These are phyloP conservation scores for Austrolebias charrua DNA, from an alignment of 2,797 vertebrate species.

Conservation along the genomic window DNA sequence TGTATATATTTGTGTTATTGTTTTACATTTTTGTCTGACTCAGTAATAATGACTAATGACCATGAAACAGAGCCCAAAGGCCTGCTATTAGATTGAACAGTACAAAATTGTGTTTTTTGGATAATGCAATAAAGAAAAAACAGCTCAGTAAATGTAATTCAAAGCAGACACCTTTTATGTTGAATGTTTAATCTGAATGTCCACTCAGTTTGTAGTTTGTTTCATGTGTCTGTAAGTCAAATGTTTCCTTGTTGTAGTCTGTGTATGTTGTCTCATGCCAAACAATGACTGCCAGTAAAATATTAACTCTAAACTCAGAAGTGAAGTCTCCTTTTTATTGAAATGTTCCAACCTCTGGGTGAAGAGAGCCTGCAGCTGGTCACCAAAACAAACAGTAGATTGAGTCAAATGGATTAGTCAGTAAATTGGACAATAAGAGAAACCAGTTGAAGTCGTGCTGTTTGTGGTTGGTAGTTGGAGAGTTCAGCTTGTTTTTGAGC, in stretches of 20 bases:
- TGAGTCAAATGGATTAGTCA: slow-evolving; percentile 40
- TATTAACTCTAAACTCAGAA: slow-evolving; percentile 29
- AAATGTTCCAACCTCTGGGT: slow-evolving; percentile 23
- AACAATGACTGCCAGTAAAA: slow-evolving; percentile 75
- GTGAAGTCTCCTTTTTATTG: slow-evolving; percentile 19
- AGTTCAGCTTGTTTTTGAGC: slow-evolving; percentile 22
- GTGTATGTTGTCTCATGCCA: slow-evolving; percentile 58
- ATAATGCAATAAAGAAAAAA: slow-evolving; percentile 27
- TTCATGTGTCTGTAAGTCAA: slow-evolving; percentile 24
- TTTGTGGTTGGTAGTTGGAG: slow-evolving; percentile 30
- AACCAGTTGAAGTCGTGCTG: slow-evolving; percentile 13
- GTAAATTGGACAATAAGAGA: slow-evolving; percentile 32
- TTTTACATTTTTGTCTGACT: slow-evolving; percentile 60
- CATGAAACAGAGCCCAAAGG: slow-evolving; percentile 45
- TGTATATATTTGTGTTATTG: slow-evolving; percentile 63
- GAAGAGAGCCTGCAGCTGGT: slow-evolving; percentile 28
- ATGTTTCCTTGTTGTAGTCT: slow-evolving; percentile 50
- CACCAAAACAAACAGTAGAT: slow-evolving; percentile 22
- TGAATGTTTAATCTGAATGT: slow-evolving; percentile 24
- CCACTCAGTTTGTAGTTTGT: slow-evolving; percentile 18
- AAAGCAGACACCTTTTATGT: slow-evolving; percentile 24
- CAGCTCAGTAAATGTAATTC: slow-evolving; percentile 27
- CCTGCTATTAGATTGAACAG: slow-evolving; percentile 18
- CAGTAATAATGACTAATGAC: slow-evolving; percentile 41
- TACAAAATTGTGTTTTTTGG: slow-evolving; percentile 24